Evolutionary conservation across 92 coral and sea anemone genomes (phyloP), one percentile per base, ranked within the genome.

Genomic region (Paragorgia papillata): DNA sequence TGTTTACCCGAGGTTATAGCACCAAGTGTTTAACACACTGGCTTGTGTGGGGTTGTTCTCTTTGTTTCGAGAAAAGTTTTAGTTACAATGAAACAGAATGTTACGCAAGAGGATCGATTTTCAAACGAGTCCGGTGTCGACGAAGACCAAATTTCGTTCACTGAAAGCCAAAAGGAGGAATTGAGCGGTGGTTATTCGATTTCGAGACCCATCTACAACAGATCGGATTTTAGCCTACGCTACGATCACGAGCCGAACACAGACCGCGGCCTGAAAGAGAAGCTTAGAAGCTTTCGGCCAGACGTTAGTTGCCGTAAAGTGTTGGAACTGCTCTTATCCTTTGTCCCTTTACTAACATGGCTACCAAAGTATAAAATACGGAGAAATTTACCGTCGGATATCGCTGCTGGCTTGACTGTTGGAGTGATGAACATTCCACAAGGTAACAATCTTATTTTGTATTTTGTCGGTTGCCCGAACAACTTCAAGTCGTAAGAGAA

Each of bases 381-480:
- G 60, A 75, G 73, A 26, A 86, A 90, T 62, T 35, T 84, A 4
- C 19, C 83, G 21, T 76, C 87, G 53, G 97, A 92, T 57, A 22
- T 90, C 3, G 83, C 85, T n/a, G 96, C 89, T 8, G 96, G 97
- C 13, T 37, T 90, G 22, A 92, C 97, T 9, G 89, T 92, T 7
- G 96, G 96, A 54, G 80, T 92, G 3, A 90, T 92, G 96, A 96
- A 92, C 54, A 79, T 92, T 28, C 97, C 97, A 46, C 97, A 90
- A 88, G 97, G 97, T 90, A 77, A 79, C 77, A 26, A 2, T n/a
- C n/a, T n/a, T n/a, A n/a, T n/a, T n/a, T n/a, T n/a, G n/a, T n/a
- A n/a, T n/a, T n/a, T n/a, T n/a, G n/a, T n/a, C n/a, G n/a, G n/a
- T n/a, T n/a, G n/a, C n/a, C n/a, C n/a, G n/a, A n/a, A n/a, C n/a